Evolutionary conservation across 64 coral and sea anemone species (phyloP), one percentile per base, ranked within the genome.

Genomic region (Pocillopora damicornis): DNA sequence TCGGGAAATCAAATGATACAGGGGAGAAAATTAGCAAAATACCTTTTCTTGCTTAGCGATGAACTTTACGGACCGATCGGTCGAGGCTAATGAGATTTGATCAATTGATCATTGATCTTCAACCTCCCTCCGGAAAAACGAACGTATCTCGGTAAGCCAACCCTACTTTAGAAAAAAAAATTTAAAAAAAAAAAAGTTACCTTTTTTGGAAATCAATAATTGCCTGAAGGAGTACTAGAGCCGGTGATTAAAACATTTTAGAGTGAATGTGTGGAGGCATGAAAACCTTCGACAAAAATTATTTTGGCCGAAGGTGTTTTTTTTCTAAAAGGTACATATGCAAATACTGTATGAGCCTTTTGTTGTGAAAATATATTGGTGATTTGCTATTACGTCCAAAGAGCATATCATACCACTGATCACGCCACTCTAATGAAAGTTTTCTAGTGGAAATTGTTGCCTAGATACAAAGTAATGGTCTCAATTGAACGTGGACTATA

Each of bases 401-500:
- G 15, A 0, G 0, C 20, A 23, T 63, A 1, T 81, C 79, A 66
- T 11, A 38, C 35, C 12, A n/a, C 35, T 20, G 13, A 82, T 82
- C 80, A 82, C 62, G 30, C 80, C 80, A 82, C 26, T 38, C 18
- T 34, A 22, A 17, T 22, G 37, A 57, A 84, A 64, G 67, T 71
- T 84, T 84, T 72, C 67, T 37, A 17, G 35, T 10, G 25, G 11
- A 56, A 11, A 22, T 18, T 22, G 81, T 84, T 84, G 81, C 81
- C 61, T 71, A 13, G 81, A 42, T 34, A 84, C 63, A 30, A 30
- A 30, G 30, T 30, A 30, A 30, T 30, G 30, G 30, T 30, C 30
- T 30, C 30, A 30, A 30, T 30, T 30, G 30, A 30, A 30, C 30
- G 30, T 30, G 30, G 30, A 30, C 30, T 30, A 30, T 30, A 30